Conservation (phyloP, 2,888 invertebrate species). For the Ornithoptera alexandrae region DNA sequence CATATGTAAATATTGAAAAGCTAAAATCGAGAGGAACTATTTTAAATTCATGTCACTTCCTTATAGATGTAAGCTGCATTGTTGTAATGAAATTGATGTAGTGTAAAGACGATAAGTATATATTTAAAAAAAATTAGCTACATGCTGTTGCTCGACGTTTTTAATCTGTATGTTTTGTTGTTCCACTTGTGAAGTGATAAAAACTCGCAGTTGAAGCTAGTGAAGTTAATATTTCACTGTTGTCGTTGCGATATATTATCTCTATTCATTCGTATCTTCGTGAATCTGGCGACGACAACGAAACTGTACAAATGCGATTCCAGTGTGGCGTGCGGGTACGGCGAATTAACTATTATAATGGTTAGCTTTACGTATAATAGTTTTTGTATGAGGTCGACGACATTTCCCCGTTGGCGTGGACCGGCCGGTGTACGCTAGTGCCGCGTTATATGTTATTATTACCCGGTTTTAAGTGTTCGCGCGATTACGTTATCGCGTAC, state of each 20-base stretch:
- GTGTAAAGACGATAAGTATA: neutral
- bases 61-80: neutral
- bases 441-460: constrained; percentile 27
- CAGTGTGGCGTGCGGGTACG: constrained; percentile 34
- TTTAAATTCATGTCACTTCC: neutral
- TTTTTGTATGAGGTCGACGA: constrained; percentile 53
- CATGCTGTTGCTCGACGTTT: neutral
- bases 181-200: neutral
- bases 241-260: neutral
- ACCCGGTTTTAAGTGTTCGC: constrained; percentile 21
- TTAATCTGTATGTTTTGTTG: neutral
- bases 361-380: constrained; percentile 38
- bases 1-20: neutral
- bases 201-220: neutral
- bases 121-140: neutral
- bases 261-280: constrained; percentile 16
- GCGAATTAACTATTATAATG: constrained; percentile 48
- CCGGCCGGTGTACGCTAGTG: constrained; percentile 13
- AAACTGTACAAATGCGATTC: constrained; percentile 27
- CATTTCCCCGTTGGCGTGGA: constrained; percentile 36
- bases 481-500: constrained; percentile 20
- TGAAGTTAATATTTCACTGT: neutral
- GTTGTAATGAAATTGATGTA: neutral
- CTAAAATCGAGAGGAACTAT: neutral
- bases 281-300: constrained; percentile 27